These are phyloP conservation scores for Upupa epops DNA, from an alignment of 2,113 vertebrate species.

Conservation along the genomic window DNA sequence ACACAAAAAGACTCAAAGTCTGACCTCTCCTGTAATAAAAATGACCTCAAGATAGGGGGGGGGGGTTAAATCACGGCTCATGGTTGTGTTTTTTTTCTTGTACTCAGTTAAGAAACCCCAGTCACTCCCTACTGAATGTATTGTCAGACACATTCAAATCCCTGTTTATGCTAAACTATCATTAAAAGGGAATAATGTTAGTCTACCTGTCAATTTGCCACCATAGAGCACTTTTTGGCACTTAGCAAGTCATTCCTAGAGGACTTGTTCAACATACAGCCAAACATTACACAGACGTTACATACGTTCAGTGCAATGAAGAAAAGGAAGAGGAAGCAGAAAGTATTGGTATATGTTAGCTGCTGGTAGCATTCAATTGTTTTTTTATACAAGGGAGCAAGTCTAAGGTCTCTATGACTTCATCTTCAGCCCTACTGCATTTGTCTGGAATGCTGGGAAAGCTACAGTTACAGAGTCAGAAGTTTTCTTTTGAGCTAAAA, in stretches of 20 bases:
- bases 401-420: not conserved
- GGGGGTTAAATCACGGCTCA: not conserved
- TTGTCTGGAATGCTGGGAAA: not conserved
- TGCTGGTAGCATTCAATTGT: not conserved
- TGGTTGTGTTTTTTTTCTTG: not conserved
- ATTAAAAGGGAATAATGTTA: not conserved
- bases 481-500: not conserved
- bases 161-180: not conserved
- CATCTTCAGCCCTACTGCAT: not conserved
- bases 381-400: not conserved
- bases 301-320: not conserved
- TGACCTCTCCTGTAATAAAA: not conserved
- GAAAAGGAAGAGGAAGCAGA: not conserved
- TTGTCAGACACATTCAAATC: not conserved
- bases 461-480: too few relatives aligned
- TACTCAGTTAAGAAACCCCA: not conserved
- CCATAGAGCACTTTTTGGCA: not conserved
- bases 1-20: not conserved
- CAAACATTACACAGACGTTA: not conserved
- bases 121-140: not conserved
- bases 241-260: conserved; percentile 18
- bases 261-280: conserved; percentile 12
- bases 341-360: not conserved
- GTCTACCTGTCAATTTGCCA: not conserved
- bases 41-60: accelerated